Percentiles rank a stretch among this genome's conserved stretches.
Evolutionary conservation across 1,140 invertebrate genomes (phyloP).

Genomic region (Ceratina australensis): DNA sequence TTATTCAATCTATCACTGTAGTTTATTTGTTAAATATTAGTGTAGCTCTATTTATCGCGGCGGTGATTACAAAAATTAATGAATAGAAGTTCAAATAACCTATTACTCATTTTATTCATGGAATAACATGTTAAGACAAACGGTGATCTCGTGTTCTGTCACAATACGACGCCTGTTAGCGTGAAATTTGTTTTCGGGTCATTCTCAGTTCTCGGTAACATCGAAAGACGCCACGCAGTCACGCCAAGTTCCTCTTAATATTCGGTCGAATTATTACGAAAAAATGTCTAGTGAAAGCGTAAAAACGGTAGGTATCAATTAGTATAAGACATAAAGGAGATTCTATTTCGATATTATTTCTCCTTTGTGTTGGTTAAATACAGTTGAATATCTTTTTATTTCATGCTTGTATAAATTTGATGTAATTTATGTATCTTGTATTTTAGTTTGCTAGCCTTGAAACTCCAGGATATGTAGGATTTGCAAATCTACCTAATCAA

Average conservation of each 20-base stretch:
- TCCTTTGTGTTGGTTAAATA: not conserved
- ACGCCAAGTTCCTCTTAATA: not conserved
- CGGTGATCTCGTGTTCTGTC: conserved; percentile 17
- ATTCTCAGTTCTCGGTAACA: not conserved
- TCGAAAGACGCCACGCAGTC: not conserved
- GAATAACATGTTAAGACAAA: not conserved
- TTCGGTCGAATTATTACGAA: not conserved
- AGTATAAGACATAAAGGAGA: not conserved
- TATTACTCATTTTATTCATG: not conserved
- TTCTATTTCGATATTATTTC: not conserved
- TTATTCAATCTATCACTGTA: not conserved
- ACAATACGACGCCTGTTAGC: conserved; percentile 24
- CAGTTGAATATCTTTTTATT: not conserved
- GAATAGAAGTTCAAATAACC: conserved; percentile 27
- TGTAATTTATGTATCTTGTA: conserved; percentile 13
- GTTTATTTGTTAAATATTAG: conserved; percentile 1
- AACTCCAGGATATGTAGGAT: conserved; percentile 93
- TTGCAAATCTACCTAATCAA: conserved; percentile 97
- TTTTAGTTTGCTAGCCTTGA: conserved; percentile 88
- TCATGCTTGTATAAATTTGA: not conserved
- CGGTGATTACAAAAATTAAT: not conserved
- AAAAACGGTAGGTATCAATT: conserved; percentile 70
- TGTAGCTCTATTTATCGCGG: not conserved
- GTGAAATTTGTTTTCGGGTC: conserved; percentile 33
- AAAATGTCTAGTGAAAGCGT: conserved; percentile 77